Percentiles rank a stretch among this genome's conserved stretches.
Conservation (phyloP, 2,113 vertebrate species). For the Phylloscopus trochiloides region DNA sequence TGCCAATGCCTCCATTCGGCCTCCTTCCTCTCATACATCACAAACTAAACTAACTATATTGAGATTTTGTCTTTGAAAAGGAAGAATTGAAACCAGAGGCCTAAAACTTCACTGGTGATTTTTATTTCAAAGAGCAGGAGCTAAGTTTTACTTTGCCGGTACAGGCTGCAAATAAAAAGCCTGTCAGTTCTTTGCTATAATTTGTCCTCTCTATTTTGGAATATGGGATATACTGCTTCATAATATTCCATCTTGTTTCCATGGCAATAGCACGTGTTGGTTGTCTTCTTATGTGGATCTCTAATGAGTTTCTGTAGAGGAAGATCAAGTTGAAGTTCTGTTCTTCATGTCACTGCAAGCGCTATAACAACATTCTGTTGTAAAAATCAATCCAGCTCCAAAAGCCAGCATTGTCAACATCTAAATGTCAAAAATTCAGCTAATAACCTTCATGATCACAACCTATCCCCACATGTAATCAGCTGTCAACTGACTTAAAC, state of each 20-base stretch:
- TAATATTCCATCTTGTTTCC: constrained; percentile 55
- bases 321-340: constrained; percentile 49
- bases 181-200: neutral
- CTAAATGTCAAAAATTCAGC: constrained; percentile 34
- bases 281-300: constrained; percentile 55
- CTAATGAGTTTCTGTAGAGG: constrained; percentile 49
- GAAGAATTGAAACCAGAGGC: neutral
- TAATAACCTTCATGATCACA: constrained; percentile 29
- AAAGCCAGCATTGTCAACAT: neutral
- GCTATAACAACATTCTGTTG: constrained; percentile 22
- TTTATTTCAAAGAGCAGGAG: neutral
- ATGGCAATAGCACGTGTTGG: constrained; percentile 57
- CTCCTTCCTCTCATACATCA: neutral
- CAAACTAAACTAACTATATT: neutral
- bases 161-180: constrained; percentile 8
- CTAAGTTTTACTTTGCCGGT: neutral
- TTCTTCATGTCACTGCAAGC: constrained; percentile 25
- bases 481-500: neutral
- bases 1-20: neutral
- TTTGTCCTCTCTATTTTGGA: constrained; percentile 36
- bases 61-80: neutral
- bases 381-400: constrained; percentile 20
- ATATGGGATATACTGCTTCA: constrained; percentile 11
- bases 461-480: neutral
- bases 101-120: neutral